Evolutionary conservation across 2,888 invertebrate species (phyloP), one percentile per base, ranked within the genome.

Genomic region (Peribatodes rhomboidaria): DNA sequence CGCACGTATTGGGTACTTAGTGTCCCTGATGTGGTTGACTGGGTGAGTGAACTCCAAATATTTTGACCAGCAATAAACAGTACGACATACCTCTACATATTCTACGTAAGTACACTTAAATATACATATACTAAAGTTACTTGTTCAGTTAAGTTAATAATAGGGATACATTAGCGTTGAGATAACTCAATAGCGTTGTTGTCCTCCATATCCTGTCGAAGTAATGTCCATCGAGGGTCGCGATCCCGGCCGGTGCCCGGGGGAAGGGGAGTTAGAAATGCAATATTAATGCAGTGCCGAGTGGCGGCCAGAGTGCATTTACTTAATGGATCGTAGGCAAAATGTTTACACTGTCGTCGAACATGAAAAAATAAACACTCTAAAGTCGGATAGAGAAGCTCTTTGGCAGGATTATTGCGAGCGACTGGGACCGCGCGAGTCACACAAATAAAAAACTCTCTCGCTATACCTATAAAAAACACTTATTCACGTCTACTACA

Each of bases 261-360:
- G 77, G 74, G 74, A 73, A 71, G 78, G 76, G 83, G 82, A 81
- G 83, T 88, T 91, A 92, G 92, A 94, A 94, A 94, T 94, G 94
- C 94, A 94, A 94, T 94, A 94, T 94, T 94, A 94, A 94, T 94
- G 94, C 93, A 93, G 85, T 85, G 83, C 84, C 83, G 89, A 89
- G 88, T 88, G 83, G 88, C 80, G 86, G 80, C 83, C 82, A 81
- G 86, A 90, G 88, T 91, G 90, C 89, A 92, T 90, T 90, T 90
- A 88, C 90, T 89, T 91, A 92, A 92, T 92, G 90, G 92, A 88
- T 87, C 85, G 87, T 87, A 89, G 85, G 88, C 87, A 88, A 90
- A 90, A 87, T 91, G 87, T 88, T 90, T 90, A 88, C 85, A 83
- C 83, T 86, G 82, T 83, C 82, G 83, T 82, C 83, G 81, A 86